Conservation (phyloP, 1,140 invertebrate species). For the Hyles euphorbiae region DNA sequence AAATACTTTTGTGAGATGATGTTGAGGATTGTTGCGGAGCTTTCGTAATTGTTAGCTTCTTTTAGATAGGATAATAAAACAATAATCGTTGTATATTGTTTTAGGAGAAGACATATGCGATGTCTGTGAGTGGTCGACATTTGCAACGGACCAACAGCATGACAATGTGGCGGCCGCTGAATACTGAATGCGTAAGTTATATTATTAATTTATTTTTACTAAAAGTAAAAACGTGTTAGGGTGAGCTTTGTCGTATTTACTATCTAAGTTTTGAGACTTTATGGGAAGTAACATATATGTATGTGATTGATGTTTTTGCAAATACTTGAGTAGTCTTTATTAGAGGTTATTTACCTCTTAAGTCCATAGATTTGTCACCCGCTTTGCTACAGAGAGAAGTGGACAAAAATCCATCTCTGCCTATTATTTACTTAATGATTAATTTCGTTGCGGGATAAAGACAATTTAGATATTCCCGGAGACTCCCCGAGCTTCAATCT, state of each 20-base stretch:
- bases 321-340: too few relatives aligned
- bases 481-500: too few relatives aligned
- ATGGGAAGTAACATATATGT: background rate
- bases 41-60: background rate
- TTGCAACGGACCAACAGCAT: slow-evolving; percentile 36
- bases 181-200: slow-evolving; percentile 48
- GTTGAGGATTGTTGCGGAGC: too few relatives aligned
- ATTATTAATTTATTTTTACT: slow-evolving; percentile 1
- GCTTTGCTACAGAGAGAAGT: too few relatives aligned
- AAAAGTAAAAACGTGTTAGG: background rate
- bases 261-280: background rate
- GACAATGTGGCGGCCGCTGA: slow-evolving; percentile 40
- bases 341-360: too few relatives aligned
- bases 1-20: too few relatives aligned
- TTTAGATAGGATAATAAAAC: background rate
- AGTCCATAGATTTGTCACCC: too few relatives aligned
- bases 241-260: background rate
- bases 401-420: too few relatives aligned
- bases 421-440: too few relatives aligned
- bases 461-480: too few relatives aligned
- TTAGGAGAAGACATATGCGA: slow-evolving; percentile 28
- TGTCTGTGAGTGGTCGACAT: slow-evolving; percentile 16
- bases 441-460: too few relatives aligned
- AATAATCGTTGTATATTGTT: slow-evolving; percentile 20
- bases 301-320: too few relatives aligned